phyloP scores from a whole-genome alignment of 2,797 vertebrate genomes.

The Meriones psammophilus region DNA sequence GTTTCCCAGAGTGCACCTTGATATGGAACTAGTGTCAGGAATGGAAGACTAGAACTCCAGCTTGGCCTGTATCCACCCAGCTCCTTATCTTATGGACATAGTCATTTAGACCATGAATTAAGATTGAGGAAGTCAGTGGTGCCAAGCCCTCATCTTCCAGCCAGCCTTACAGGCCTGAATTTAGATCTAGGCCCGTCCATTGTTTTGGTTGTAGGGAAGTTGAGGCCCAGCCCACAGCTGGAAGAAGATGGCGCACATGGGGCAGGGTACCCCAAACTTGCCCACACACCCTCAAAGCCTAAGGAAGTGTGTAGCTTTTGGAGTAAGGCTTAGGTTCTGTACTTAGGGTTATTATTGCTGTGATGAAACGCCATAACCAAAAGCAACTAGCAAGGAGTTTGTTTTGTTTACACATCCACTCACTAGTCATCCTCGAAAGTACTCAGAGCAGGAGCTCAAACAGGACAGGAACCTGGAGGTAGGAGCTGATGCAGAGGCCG shows the following conservation, averaged over 20 bases:
- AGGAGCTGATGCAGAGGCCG: background rate
- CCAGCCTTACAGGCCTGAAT: background rate
- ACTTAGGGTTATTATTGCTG: background rate
- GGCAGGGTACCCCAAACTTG: background rate
- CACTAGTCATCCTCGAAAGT: background rate
- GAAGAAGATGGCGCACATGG: background rate
- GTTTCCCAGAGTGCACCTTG: conserved; percentile 27
- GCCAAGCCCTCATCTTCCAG: background rate
- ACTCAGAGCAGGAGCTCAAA: background rate
- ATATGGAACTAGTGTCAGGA: background rate
- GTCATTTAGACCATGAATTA: background rate
- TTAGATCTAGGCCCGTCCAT: background rate
- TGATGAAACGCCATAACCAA: background rate
- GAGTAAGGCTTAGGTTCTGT: background rate
- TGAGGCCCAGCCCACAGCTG: background rate
- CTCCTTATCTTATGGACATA: background rate
- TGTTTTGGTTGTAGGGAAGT: background rate
- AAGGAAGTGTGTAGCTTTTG: background rate
- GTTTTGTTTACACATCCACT: background rate
- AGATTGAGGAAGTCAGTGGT: background rate
- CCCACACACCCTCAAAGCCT: background rate
- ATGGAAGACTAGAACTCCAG: background rate
- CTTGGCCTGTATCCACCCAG: background rate
- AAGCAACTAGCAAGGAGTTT: background rate
- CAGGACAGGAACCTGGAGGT: background rate